These are phyloP conservation scores for Sycobia sp. DNA, from an alignment of 1,140 invertebrate species.

Conservation along the genomic window DNA sequence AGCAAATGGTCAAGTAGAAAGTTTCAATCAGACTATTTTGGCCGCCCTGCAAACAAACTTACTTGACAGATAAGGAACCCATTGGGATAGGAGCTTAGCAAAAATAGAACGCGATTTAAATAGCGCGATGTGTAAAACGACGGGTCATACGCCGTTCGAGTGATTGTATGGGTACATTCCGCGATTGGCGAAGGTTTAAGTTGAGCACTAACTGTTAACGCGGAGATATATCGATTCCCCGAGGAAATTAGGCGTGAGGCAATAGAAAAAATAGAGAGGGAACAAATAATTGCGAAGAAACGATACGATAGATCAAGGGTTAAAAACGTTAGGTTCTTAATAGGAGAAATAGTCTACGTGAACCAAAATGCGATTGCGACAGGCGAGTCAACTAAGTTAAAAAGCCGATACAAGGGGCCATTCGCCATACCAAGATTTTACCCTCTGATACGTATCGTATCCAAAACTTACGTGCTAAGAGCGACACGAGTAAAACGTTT, in stretches of 20 bases:
- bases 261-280: slow-evolving; percentile 15
- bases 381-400: slow-evolving; percentile 35
- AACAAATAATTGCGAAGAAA: slow-evolving; percentile 24
- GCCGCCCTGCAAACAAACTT: slow-evolving; percentile 5
- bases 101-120: slow-evolving; percentile 31
- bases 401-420: slow-evolving; percentile 31
- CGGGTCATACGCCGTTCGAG: slow-evolving; percentile 31
- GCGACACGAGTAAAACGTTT: not conserved
- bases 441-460: slow-evolving; percentile 26
- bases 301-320: slow-evolving; percentile 17
- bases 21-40: slow-evolving; percentile 26
- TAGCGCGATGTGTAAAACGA: slow-evolving; percentile 21
- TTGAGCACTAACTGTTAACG: slow-evolving; percentile 6
- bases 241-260: slow-evolving; percentile 12
- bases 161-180: slow-evolving; percentile 33
- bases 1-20: slow-evolving; percentile 43
- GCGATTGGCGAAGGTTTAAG: slow-evolving; percentile 2
- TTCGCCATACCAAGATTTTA: slow-evolving; percentile 16
- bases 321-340: slow-evolving; percentile 25
- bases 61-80: not conserved
- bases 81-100: slow-evolving; percentile 24
- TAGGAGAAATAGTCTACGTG: slow-evolving; percentile 35
- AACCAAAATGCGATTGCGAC: slow-evolving; percentile 21
- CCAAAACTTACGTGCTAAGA: no score
- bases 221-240: slow-evolving; percentile 22